Base-by-base conservation (phyloP, 2,888 invertebrate genomes). In the Aspidiotus rigidus region DNA sequence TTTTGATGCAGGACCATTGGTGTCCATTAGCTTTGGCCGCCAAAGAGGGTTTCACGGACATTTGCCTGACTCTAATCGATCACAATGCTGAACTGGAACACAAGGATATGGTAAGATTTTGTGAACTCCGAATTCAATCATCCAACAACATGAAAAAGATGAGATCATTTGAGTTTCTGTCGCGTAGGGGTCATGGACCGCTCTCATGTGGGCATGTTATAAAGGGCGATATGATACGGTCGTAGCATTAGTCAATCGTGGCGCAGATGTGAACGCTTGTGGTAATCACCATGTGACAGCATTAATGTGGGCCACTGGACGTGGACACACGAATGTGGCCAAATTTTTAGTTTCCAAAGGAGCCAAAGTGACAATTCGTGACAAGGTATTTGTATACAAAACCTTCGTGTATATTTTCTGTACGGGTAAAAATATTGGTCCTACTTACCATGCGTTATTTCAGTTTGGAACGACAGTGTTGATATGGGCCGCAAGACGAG, bases 121-220 rank as follows among this genome's bases (percentile, higher is more conserved):
- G 44, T 39, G 15, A n/a, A 28, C 28, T 28, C 5, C 5, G 2
- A 28, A 28, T 1, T 28, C 28, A 28, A 28, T 28, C 28, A 28
- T 28, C 13, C 54, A 64, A 11, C 3, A n/a, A 40, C 10, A n/a
- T 64, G 8, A 11, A 28, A 28, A 28, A 28, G 28, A 28, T 28
- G 28, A 28, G 28, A 28, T 28, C 28, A 28, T 28, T 28, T 28
- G 28, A 28, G 28, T 28, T 28, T 28, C 28, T 28, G 28, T 49
- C n/a, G 3, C 74, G 72, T 79, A 94, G 94, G 95, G 95, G 74
- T 94, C 93, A 53, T 99, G 98, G 98, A 90, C 95, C 6, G 85
- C 97, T 0, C 83, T 99, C 69, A 93, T 98, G 89, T 99, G 98
- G 98, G 93, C 95, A 0, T 86, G 93, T 9, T 99, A 99, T 81